A percentile compares a stretch with the other conserved stretches of the same genome.
phyloP scores from a whole-genome alignment of 2,797 vertebrate genomes.

The Ctenopoma multispine region DNA sequence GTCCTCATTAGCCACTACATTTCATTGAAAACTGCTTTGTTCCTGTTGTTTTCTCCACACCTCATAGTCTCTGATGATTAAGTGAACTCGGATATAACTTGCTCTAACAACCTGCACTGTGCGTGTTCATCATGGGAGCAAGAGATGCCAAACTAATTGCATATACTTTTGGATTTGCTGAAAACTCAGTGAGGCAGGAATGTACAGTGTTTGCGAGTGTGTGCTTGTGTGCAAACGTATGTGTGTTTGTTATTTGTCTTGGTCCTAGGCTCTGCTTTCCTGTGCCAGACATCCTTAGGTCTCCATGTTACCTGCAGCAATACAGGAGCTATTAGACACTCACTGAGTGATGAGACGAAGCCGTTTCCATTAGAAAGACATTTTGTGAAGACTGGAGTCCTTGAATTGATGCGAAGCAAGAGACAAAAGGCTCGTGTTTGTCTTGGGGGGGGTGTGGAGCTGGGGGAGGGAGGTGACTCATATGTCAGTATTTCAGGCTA shows the following conservation, averaged over 20 bases:
- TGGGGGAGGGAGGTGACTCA: constrained; percentile 45
- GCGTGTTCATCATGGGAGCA: constrained; percentile 54
- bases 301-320: constrained; percentile 70
- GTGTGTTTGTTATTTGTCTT: constrained; percentile 41
- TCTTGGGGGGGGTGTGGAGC: constrained; percentile 20
- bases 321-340: constrained; percentile 69
- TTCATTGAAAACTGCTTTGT: constrained; percentile 52
- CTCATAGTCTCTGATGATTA: constrained; percentile 67
- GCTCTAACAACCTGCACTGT: constrained; percentile 59
- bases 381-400: constrained; percentile 73
- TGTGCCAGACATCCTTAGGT: constrained; percentile 59
- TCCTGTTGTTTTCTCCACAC: constrained; percentile 33
- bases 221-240: neutral
- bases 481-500: constrained; percentile 62
- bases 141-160: constrained; percentile 64
- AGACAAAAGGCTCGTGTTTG: constrained; percentile 61
- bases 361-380: constrained; percentile 82
- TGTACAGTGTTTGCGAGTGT: constrained; percentile 25
- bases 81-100: constrained; percentile 67
- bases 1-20: constrained; percentile 52
- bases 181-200: constrained; percentile 44
- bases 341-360: constrained; percentile 72
- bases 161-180: constrained; percentile 46
- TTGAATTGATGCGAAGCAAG: constrained; percentile 64
- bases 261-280: constrained; percentile 40